Conservation (phyloP, 2,797 vertebrate species). For the Pantherophis vulpinus region DNA sequence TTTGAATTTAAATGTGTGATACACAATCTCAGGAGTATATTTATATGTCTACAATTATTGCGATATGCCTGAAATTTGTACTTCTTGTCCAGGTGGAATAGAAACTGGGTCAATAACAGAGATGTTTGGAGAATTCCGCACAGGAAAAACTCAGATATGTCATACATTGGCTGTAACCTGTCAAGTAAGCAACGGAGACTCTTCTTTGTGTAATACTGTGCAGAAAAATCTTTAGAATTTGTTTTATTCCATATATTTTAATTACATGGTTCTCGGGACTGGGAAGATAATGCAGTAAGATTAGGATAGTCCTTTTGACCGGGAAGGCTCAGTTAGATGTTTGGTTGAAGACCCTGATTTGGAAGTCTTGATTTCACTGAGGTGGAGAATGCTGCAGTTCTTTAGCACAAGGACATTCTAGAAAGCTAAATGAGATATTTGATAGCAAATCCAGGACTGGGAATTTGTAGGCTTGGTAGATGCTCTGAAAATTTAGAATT, state of each 20-base stretch:
- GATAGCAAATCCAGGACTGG: not conserved
- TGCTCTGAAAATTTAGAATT: not conserved
- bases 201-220: not conserved
- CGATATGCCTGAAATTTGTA: not conserved
- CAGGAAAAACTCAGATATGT: constrained; percentile 96
- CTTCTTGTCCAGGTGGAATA: constrained; percentile 83
- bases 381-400: not conserved
- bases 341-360: not conserved
- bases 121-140: constrained; percentile 97
- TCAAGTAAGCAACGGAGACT: constrained; percentile 75
- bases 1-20: accelerated
- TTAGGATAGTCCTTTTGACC: not conserved
- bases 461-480: not conserved
- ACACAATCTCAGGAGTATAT: not conserved
- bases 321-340: not conserved
- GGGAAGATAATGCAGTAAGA: not conserved
- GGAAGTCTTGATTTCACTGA: not conserved
- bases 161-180: constrained; percentile 96
- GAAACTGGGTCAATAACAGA: constrained; percentile 98
- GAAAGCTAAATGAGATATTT: not conserved
- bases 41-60: not conserved
- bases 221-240: not conserved
- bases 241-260: not conserved
- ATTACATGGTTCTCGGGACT: not conserved
- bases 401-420: not conserved